These are phyloP conservation scores for Balearica regulorum DNA, from an alignment of 2,797 vertebrate genomes.

Conservation along the genomic window DNA sequence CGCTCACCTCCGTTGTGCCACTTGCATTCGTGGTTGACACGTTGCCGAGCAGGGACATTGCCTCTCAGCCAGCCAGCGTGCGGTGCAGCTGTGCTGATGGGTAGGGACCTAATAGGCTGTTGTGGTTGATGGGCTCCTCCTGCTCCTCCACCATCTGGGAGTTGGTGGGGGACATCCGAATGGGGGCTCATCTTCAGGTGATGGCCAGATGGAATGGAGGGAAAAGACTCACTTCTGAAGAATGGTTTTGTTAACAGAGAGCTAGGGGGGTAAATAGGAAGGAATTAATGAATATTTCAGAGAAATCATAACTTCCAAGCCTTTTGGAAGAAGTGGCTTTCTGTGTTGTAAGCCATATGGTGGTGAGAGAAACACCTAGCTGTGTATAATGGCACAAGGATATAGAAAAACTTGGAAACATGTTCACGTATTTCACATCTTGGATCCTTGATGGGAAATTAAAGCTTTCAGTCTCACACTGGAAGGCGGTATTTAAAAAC, in stretches of 20 bases:
- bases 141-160: neutral
- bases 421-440: slow-evolving; percentile 20
- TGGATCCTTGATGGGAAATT: slow-evolving; percentile 41
- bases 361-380: slow-evolving; percentile 32
- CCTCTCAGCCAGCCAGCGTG: neutral
- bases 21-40: neutral
- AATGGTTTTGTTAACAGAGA: neutral
- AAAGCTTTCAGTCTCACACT: slow-evolving; percentile 55
- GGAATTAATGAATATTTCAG: neutral
- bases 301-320: neutral
- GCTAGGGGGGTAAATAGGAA: neutral
- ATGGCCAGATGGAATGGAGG: neutral
- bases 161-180: neutral
- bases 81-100: neutral
- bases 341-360: neutral
- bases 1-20: neutral
- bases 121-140: neutral
- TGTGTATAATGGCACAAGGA: slow-evolving; percentile 7
- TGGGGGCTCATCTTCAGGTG: rapidly evolving
- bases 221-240: neutral
- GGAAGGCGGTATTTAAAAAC: slow-evolving; percentile 61
- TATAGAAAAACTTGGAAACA: slow-evolving; percentile 17
- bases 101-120: neutral
- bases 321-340: neutral
- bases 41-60: rapidly evolving